These are phyloP conservation scores for Pachypsylla venusta DNA, from an alignment of 1,140 invertebrate genomes.

Conservation along the genomic window DNA sequence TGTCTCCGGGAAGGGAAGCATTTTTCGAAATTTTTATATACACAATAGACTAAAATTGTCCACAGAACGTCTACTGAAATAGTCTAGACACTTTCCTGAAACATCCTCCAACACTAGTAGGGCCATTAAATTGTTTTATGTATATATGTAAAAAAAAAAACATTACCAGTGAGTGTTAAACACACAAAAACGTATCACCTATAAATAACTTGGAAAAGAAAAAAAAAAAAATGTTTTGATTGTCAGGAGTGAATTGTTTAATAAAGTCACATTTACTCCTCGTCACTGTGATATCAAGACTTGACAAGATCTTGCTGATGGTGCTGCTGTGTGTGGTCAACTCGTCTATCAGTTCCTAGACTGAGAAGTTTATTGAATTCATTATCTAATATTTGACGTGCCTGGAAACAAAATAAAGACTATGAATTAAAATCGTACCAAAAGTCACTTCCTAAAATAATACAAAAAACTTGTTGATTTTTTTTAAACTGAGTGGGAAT, in stretches of 20 bases:
- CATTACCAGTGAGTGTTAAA: no score
- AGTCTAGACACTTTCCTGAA: no score
- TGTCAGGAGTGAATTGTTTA: background rate
- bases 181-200: no score
- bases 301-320: slow-evolving; percentile 33
- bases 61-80: no score
- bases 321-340: slow-evolving; percentile 34
- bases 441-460: background rate
- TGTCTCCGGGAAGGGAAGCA: no score
- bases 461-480: background rate
- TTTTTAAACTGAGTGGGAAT: background rate
- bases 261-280: background rate
- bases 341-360: slow-evolving; percentile 65
- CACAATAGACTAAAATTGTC: no score
- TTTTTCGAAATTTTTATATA: no score
- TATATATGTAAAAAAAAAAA: no score
- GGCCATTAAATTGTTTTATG: no score
- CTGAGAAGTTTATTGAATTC: slow-evolving; percentile 79
- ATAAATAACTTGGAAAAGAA: no score
- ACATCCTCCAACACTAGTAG: no score
- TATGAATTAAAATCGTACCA: background rate
- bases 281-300: slow-evolving; percentile 34
- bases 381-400: slow-evolving; percentile 70
- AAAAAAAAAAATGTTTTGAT: no score
- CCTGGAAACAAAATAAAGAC: slow-evolving; percentile 37